These are phyloP conservation scores for Rhinella marina DNA, from an alignment of 2,797 vertebrate species.

Conservation along the genomic window DNA sequence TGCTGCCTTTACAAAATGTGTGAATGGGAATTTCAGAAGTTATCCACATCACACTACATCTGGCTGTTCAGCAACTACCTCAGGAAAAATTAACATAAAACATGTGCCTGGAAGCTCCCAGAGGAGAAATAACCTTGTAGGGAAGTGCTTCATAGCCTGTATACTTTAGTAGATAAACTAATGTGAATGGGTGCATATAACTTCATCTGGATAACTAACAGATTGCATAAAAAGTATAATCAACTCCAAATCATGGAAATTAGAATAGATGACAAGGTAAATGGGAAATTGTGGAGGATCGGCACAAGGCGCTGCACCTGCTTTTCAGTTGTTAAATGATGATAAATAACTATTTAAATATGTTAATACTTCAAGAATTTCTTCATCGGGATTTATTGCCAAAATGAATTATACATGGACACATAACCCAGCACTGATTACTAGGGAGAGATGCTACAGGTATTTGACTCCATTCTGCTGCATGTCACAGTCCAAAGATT, in stretches of 20 bases:
- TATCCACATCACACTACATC: background rate
- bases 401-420: background rate
- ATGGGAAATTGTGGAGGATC: background rate
- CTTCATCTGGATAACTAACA: no score
- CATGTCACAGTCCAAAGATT: background rate
- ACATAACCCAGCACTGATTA: background rate
- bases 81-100: background rate
- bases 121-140: background rate
- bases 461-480: no score
- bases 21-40: no score
- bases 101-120: background rate
- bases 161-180: no score
- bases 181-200: background rate
- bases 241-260: conserved; percentile 5
- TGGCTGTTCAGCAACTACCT: background rate
- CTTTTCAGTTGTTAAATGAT: background rate
- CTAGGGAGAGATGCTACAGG: background rate
- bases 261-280: background rate
- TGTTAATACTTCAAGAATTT: conserved; percentile 5
- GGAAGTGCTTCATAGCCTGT: background rate
- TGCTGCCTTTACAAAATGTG: no score
- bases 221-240: background rate
- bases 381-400: background rate
- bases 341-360: conserved; percentile 4
- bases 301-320: background rate